These are phyloP conservation scores for Magallana nippona DNA, from an alignment of 2,888 invertebrate genomes.

Conservation along the genomic window DNA sequence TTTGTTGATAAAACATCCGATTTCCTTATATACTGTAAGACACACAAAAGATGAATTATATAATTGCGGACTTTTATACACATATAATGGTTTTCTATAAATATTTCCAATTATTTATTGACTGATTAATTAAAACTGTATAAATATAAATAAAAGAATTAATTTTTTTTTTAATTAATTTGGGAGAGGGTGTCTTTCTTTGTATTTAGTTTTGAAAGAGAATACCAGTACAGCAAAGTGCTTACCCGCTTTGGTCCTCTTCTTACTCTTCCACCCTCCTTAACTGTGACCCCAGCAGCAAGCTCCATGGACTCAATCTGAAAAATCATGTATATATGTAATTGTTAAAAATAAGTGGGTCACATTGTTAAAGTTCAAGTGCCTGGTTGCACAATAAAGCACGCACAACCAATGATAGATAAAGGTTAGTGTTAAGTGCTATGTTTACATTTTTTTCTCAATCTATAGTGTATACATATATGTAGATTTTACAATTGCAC, in stretches of 20 bases:
- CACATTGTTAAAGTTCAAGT: too few relatives aligned
- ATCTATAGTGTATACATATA: too few relatives aligned
- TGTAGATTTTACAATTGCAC: too few relatives aligned
- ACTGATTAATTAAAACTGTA: neutral
- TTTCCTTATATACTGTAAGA: slow-evolving; percentile 68
- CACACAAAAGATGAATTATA: neutral
- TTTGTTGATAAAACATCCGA: slow-evolving; percentile 66
- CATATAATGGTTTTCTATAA: neutral
- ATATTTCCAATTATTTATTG: neutral
- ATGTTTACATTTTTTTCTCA: too few relatives aligned
- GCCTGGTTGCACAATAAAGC: too few relatives aligned
- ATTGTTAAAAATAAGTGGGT: neutral
- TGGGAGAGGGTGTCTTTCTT: too few relatives aligned
- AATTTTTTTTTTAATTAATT: too few relatives aligned
- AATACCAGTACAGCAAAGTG: neutral
- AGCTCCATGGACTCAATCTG: slow-evolving; percentile 78
- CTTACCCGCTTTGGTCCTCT: slow-evolving; percentile 75
- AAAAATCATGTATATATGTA: slow-evolving; percentile 26
- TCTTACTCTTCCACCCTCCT: slow-evolving; percentile 75
- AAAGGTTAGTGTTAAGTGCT: too few relatives aligned
- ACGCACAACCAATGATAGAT: too few relatives aligned
- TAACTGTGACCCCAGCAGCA: slow-evolving; percentile 75
- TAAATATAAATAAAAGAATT: neutral
- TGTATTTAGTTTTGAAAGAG: neutral
- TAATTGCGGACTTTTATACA: neutral